Conservation (phyloP, 2,113 vertebrate genomes). For the Eublepharis macularius region DNA sequence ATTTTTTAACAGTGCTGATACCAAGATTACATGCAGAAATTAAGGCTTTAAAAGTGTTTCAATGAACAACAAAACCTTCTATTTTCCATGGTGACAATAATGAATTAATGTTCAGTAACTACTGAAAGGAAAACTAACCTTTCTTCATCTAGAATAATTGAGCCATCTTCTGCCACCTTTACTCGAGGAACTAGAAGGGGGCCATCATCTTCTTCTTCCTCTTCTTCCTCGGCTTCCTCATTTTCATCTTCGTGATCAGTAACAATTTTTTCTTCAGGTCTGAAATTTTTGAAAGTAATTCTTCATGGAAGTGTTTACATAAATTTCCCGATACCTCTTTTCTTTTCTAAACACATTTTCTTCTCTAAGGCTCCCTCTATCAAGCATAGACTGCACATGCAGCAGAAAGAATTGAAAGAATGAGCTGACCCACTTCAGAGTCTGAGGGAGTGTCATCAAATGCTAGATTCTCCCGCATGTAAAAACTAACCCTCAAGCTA, state of each 20-base stretch:
- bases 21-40: neutral
- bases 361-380: neutral
- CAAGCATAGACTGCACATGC: too few species aligned
- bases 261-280: conserved; percentile 65
- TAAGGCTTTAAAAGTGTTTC: neutral
- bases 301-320: neutral
- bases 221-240: conserved; percentile 71
- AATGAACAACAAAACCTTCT: neutral
- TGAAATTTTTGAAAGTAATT: conserved; percentile 51
- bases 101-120: neutral
- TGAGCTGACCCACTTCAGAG: too few species aligned
- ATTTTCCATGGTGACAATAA: neutral
- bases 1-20: neutral
- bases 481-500: too few species aligned
- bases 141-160: conserved; percentile 97
- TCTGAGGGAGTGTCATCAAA: too few species aligned
- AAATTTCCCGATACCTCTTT: neutral
- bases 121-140: conserved; percentile 75
- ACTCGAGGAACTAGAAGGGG: conserved; percentile 89
- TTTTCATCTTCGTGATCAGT: conserved; percentile 69
- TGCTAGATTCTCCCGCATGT: too few species aligned
- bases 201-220: conserved; percentile 73
- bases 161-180: conserved; percentile 96
- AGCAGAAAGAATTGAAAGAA: too few species aligned
- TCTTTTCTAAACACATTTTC: neutral